Evolutionary conservation across 2,888 invertebrate species (phyloP).

Genomic region (Embidobia sp.): DNA sequence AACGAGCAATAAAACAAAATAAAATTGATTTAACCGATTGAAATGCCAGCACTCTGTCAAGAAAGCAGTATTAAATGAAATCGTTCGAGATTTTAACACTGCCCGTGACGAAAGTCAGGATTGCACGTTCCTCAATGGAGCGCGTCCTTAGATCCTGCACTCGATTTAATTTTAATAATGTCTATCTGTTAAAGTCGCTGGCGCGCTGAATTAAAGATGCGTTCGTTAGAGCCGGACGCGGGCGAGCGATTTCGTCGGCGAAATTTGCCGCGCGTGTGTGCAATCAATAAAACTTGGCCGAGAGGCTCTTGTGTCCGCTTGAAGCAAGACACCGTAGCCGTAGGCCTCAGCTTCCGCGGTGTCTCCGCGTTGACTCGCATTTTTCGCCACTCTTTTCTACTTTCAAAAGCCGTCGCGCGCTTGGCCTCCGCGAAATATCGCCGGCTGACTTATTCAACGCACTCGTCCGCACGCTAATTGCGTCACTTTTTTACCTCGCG

Average conservation of each 20-base stretch:
- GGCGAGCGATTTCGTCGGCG: slow-evolving; percentile 13
- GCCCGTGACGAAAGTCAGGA: too few relatives aligned
- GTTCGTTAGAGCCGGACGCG: not conserved
- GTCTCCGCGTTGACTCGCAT: slow-evolving; percentile 22
- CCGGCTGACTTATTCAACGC: slow-evolving; percentile 34
- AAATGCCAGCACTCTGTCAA: too few relatives aligned
- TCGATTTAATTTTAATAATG: slow-evolving; percentile 1
- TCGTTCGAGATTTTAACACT: too few relatives aligned
- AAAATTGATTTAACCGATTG: too few relatives aligned
- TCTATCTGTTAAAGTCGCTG: not conserved
- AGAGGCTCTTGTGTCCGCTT: slow-evolving; percentile 37
- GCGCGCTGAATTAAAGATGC: not conserved
- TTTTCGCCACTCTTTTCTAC: slow-evolving; percentile 23
- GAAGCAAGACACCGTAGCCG: slow-evolving; percentile 45
- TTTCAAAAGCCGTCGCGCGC: slow-evolving; percentile 31
- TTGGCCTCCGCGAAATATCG: slow-evolving; percentile 15
- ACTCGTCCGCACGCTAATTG: slow-evolving; percentile 32
- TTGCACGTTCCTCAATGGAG: too few relatives aligned
- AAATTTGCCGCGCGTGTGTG: slow-evolving; percentile 44
- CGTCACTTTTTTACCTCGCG: slow-evolving; percentile 7
- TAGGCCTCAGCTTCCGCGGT: slow-evolving; percentile 52
- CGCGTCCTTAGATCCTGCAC: slow-evolving; percentile 7
- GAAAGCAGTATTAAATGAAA: too few relatives aligned
- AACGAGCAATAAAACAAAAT: too few relatives aligned
- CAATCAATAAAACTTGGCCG: slow-evolving; percentile 52